Base-by-base conservation (phyloP, 2,888 invertebrate genomes). In the Polydesmus complanatus region DNA sequence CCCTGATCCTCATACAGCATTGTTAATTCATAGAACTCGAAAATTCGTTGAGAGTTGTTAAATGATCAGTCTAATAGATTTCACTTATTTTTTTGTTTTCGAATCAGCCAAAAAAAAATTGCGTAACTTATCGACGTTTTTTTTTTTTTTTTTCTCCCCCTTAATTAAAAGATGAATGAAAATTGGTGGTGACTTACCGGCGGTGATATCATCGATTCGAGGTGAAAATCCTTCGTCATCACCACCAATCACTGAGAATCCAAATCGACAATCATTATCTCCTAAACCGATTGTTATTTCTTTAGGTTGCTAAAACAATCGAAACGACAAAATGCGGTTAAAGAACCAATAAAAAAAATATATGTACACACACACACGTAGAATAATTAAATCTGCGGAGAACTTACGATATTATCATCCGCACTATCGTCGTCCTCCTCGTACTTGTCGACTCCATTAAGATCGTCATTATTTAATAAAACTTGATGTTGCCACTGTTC, bases 191-290 rank as follows among this genome's bases (percentile, higher is more conserved):
- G 3, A 63, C 68, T 67, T 69, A 75, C 75, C 74, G 66, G 67
- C 64, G 18, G 72, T 71, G 51, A 75, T 72, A 65, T 73, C 73
- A 65, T 76, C 75, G 37, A 76, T 71, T 47, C 72, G 69, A 8
- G 75, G 73, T 2, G 69, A 66, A 59, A 74, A 73, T 25, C 73
- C 74, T 66, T 76, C 75, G 62, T 75, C 75, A 23, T 67, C 58
- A 0, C 76, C 76, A 2, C 76, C 76, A 61, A 73, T 71, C 0
- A 76, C 74, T 14, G 74, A 74, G 64, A 76, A 76, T 51, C 75
- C 76, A 65, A 75, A 76, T 18, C 74, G 66, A 27, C 68, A 68
- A 58, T 76, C 73, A 23, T 66, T 66, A 27, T 66, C 66, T 14
- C 68, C 68, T 63, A 75, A 65, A 1, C 67, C 66, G 14, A 73